Percentiles rank a stretch among this genome's conserved stretches.
These are phyloP conservation scores for Oxygymnocypris stewartii DNA, from an alignment of 2,113 vertebrate genomes.

Conservation along the genomic window DNA sequence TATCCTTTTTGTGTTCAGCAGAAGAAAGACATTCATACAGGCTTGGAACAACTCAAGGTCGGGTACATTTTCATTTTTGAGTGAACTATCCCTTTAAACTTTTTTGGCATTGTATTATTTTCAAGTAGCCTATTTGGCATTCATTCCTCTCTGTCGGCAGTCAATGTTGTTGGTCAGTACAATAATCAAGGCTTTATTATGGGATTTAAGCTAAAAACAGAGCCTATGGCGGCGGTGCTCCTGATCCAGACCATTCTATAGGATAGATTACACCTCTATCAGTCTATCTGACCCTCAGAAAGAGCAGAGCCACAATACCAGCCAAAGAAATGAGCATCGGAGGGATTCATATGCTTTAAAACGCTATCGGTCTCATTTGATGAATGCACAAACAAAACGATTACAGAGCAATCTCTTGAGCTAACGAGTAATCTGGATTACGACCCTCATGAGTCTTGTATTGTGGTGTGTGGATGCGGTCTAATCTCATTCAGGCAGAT, in stretches of 20 bases:
- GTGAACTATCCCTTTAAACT: background rate
- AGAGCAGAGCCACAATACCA: background rate
- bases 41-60: too few species aligned
- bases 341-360: constrained; percentile 14
- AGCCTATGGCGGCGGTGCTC: background rate
- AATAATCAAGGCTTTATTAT: background rate
- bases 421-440: constrained; percentile 41
- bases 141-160: background rate
- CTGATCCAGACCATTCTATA: background rate
- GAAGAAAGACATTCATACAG: too few species aligned
- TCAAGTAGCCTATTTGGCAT: background rate
- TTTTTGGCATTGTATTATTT: background rate
- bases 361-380: constrained; percentile 3
- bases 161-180: background rate
- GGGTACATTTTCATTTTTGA: too few species aligned
- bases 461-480: constrained; percentile 5
- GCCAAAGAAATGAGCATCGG: background rate
- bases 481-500: constrained; percentile 14
- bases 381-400: background rate
- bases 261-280: constrained; percentile 24
- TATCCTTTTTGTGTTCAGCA: background rate
- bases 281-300: background rate
- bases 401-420: background rate
- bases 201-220: background rate
- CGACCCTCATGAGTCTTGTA: constrained; percentile 6